These are phyloP conservation scores for Amphipyra tragopoginis DNA, from an alignment of 2,888 invertebrate genomes.

Conservation along the genomic window DNA sequence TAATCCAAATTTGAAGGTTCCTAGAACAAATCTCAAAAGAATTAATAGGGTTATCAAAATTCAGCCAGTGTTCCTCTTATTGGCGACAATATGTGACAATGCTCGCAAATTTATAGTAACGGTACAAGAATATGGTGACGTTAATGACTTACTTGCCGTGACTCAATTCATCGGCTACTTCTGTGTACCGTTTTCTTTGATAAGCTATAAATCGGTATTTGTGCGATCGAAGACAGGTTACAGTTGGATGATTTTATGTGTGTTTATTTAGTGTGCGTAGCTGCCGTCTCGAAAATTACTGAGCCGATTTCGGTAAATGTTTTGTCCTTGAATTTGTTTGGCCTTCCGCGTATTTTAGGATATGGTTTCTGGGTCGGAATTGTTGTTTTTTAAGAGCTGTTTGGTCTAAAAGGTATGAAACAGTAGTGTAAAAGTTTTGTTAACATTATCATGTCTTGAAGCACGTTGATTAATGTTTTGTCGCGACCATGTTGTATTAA, in stretches of 20 bases:
- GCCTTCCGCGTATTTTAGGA: constrained; percentile 23
- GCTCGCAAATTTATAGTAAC: constrained; percentile 36
- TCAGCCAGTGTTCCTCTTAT: constrained; percentile 31
- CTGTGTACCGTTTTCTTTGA: constrained; percentile 24
- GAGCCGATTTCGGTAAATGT: constrained; percentile 32
- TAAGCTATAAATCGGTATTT: constrained; percentile 12
- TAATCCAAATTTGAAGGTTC: neutral
- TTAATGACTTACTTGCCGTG: constrained; percentile 33
- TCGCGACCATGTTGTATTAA: too few species aligned
- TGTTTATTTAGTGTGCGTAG: constrained; percentile 1
- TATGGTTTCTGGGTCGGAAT: neutral
- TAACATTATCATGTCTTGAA: too few species aligned
- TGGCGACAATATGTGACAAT: constrained; percentile 38
- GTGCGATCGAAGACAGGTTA: constrained; percentile 6
- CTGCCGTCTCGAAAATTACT: constrained; percentile 28
- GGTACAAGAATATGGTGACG: constrained; percentile 38
- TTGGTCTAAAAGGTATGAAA: too few species aligned
- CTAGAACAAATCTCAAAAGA: neutral
- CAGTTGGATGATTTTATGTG: neutral
- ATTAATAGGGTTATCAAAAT: constrained; percentile 37
- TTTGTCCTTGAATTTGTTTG: constrained; percentile 36
- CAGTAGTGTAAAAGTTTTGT: too few species aligned
- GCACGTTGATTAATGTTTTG: too few species aligned
- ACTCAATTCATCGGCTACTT: constrained; percentile 32
- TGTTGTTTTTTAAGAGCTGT: neutral